Conservation (phyloP, 1,140 invertebrate genomes). For the Hydropsyche tenuis region DNA sequence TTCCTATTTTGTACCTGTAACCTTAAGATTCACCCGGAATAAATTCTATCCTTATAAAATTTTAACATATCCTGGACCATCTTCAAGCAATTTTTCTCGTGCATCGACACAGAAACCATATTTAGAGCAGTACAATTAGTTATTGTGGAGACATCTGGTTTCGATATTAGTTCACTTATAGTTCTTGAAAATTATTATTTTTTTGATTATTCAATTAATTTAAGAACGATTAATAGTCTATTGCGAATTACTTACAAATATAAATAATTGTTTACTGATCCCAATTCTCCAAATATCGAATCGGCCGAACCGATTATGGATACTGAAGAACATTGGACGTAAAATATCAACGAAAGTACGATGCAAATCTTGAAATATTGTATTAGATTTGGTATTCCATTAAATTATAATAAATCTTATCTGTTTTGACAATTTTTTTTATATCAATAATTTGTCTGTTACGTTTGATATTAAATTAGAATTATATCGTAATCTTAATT, state of each 20-base stretch:
- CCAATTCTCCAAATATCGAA: neutral
- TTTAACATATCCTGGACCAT: slow-evolving; percentile 9
- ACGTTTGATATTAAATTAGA: no score
- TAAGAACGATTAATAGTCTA: no score
- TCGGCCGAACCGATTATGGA: neutral
- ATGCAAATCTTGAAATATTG: neutral
- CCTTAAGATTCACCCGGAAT: neutral
- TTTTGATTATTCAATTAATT: no score
- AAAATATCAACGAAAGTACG: neutral
- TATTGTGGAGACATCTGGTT: no score
- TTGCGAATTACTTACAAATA: slow-evolving; percentile 22
- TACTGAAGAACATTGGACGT: neutral
- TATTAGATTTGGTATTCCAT: neutral
- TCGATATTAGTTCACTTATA: no score
- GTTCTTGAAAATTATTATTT: no score
- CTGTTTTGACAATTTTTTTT: no score
- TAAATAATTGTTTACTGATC: neutral
- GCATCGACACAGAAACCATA: neutral
- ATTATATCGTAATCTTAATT: no score
- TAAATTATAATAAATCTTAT: no score
- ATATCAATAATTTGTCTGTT: no score
- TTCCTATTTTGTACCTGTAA: neutral
- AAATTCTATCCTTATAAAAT: neutral
- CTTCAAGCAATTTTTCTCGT: neutral
- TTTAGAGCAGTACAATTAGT: neutral